Base-by-base conservation (phyloP, 2,797 vertebrate species). In the Enoplosus armatus region DNA sequence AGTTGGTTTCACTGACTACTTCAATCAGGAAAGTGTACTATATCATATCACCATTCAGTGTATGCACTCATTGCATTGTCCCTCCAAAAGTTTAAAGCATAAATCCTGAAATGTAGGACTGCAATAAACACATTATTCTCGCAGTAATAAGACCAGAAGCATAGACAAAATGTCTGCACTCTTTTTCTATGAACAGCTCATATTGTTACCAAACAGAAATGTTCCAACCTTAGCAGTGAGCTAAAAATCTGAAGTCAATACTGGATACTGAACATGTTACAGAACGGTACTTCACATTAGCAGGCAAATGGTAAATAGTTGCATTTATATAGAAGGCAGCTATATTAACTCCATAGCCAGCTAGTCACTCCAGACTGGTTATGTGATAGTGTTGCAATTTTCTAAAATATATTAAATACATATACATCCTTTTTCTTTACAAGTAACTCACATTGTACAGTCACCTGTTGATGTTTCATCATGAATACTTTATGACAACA, bases 401-500 rank as follows among this genome's bases (percentile, higher is more conserved):
- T 50, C 8, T 27, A 41, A 31, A 64, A n/a, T 14, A 63, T 10
- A 69, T 22, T 6, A 8, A 27, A 6, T 20, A 33, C 10, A 24
- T 41, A 4, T 20, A 15, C 8, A 58, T 48, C 4, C 4, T 56
- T 26, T 70, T 58, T 37, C 24, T 63, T 70, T 24, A 61, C 12
- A 54, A 22, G 3, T 18, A 58, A 62, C 11, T 75, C n/a, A 59
- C 24, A 37, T 9, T 77, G 18, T 51, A 37, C 8, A 59, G 8
- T 41, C 55, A 72, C 50, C 50, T 62, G 47, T 20, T 68, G 41
- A 63, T 50, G 45, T 75, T 27, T 67, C 7, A 27, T 33, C 26
- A 70, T 61, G 6, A 67, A 84, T 81, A 66, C 69, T 77, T 82
- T 16, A 80, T 51, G 48, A 75, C 8, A 47, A n/a, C 16, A 60